Conservation (phyloP, 2,113 vertebrate genomes). For the Calonectris borealis region DNA sequence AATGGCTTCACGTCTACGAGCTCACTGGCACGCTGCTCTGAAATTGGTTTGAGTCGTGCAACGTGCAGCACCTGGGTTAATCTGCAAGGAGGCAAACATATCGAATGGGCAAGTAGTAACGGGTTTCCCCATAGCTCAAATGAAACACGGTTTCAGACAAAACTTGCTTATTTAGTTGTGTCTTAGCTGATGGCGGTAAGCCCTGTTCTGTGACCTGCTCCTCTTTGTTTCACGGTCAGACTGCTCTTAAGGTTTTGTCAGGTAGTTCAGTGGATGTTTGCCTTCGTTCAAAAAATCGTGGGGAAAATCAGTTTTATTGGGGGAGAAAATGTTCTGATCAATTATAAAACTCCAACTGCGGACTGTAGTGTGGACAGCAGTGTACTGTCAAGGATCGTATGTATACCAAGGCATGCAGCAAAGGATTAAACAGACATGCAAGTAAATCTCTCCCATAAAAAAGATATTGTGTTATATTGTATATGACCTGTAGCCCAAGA, state of each 20-base stretch:
- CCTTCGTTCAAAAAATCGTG: neutral
- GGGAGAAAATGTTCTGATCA: neutral
- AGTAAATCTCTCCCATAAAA: slow-evolving; percentile 53
- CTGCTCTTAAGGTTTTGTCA: neutral
- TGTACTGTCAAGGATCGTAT: neutral
- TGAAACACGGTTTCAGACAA: neutral
- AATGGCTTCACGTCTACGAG: neutral
- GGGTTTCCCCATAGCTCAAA: neutral
- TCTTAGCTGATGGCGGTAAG: neutral
- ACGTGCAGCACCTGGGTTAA: neutral
- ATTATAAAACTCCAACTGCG: neutral
- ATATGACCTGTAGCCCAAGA: slow-evolving; percentile 56
- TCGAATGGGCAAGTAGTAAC: accelerated
- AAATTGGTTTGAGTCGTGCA: neutral
- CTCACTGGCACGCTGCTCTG: neutral
- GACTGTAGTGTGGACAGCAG: neutral
- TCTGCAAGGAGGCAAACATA: neutral
- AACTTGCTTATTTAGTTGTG: neutral
- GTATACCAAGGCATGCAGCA: slow-evolving; percentile 41
- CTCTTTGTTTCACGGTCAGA: neutral
- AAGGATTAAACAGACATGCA: slow-evolving; percentile 54
- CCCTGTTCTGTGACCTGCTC: neutral
- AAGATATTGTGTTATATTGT: slow-evolving; percentile 45
- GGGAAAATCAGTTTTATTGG: neutral
- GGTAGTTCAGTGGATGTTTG: neutral